Evolutionary conservation across 2,113 vertebrate species (phyloP).

Genomic region (Boulengeromyrus knoepffleri): DNA sequence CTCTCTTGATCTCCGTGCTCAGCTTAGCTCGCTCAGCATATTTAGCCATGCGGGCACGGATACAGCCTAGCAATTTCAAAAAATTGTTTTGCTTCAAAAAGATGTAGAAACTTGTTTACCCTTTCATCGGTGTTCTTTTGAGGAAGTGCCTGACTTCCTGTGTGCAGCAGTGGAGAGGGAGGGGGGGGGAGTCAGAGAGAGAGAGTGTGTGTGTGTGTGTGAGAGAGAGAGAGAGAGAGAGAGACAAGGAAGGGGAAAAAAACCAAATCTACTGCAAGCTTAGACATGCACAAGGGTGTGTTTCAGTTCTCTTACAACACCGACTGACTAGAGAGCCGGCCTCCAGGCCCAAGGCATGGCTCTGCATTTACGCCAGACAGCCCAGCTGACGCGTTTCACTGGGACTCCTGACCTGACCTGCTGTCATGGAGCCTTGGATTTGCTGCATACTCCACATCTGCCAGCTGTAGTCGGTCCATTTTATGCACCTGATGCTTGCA

Average conservation of each 20-base stretch:
- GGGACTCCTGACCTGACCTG: neutral
- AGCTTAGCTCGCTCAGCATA: neutral
- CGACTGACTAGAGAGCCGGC: neutral
- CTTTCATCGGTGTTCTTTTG: conserved; percentile 13
- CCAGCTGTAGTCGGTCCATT: neutral
- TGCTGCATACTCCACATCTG: neutral
- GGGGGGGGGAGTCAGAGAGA: neutral
- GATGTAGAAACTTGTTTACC: conserved; percentile 11
- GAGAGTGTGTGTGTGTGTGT: neutral
- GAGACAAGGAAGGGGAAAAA: neutral
- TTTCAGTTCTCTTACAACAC: neutral
- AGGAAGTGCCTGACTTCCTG: conserved; percentile 31
- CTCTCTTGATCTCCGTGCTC: neutral
- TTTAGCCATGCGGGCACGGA: neutral
- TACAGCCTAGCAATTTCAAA: neutral
- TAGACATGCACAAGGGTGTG: neutral
- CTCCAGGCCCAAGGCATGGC: too few relatives aligned
- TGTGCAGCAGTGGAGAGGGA: neutral
- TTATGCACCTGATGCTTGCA: neutral
- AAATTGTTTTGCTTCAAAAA: conserved; percentile 7
- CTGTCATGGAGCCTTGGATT: neutral
- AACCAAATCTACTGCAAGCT: neutral
- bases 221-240: neutral
- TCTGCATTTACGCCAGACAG: neutral
- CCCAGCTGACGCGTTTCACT: neutral